Evolutionary conservation across 2,113 vertebrate species (phyloP).

Genomic region (Climacteris rufus): DNA sequence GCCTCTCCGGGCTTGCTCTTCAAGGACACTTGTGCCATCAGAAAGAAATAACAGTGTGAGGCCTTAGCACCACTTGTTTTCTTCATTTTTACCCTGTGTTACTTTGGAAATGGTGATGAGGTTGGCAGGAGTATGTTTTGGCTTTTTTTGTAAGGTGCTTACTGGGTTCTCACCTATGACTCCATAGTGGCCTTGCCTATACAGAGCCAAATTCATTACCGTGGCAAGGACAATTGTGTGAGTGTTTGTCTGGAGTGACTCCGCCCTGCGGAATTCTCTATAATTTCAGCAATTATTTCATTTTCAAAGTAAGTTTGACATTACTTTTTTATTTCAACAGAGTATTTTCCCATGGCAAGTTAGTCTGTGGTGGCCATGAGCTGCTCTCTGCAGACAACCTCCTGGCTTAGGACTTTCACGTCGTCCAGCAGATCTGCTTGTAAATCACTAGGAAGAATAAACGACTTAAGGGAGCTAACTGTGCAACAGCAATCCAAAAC

Average conservation of each 20-base stretch:
- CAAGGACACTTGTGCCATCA: no score
- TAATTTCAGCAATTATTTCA: constrained; percentile 1
- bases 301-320: background rate
- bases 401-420: background rate
- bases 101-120: background rate
- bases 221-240: background rate
- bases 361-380: background rate
- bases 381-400: background rate
- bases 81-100: background rate
- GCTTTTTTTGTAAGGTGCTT: background rate
- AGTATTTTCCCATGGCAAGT: background rate
- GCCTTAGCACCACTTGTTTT: background rate
- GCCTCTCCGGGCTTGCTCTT: no score
- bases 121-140: background rate
- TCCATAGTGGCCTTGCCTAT: background rate
- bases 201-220: background rate
- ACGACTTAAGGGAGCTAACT: background rate
- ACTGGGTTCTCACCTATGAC: background rate
- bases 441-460: background rate
- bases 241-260: background rate
- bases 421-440: background rate
- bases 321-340: background rate
- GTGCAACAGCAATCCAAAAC: background rate
- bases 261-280: background rate
- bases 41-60: background rate